Evolutionary conservation across 2,113 vertebrate species (phyloP), one percentile per base, ranked within the genome.

Genomic region (Camelus bactrianus): DNA sequence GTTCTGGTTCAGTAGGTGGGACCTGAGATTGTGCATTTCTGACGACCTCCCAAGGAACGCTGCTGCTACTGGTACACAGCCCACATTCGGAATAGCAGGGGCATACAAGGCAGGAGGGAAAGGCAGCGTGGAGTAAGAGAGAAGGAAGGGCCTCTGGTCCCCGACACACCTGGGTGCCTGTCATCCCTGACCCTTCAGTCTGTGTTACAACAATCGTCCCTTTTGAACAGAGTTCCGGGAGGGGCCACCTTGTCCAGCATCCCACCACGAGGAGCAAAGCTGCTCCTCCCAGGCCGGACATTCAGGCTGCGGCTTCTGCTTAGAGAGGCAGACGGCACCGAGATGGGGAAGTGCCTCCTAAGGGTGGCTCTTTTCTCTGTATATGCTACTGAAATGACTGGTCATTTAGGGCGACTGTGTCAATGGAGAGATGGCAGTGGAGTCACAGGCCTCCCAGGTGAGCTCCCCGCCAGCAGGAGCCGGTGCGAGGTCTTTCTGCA

Each of bases 321-420:
- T 72, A 77, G 89, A 85, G 76, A 91, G 64, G 72, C 35, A 32
- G 48, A 56, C 14, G 64, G 42, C 5, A 5, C 28, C 20, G 35
- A 5, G 3, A 76, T 7, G 75, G 65, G n/a, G 50, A 84, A 76
- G 84, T 88, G 82, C 79, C 79, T 38, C 20, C 58, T 46, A 73
- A 91, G 62, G 69, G 32, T 64, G 84, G 72, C 81, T 54, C 54
- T 76, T 85, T 15, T 56, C 81, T 95, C 92, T 95, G 94, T 82
- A 35, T 67, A 15, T 35, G 85, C 62, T 19, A 11, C 64, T 30
- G 42, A 88, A 94, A 89, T 58, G 70, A 92, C 28, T 56, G 73
- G 94, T 81, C 46, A 9, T 77, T 88, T 70, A 91, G 88, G 91
- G 72, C 76, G 72, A 76, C 30, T 8, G 0, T 81, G 77, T 52